Base-by-base conservation (phyloP, 1,140 invertebrate species). In the Phthorimaea operculella region DNA sequence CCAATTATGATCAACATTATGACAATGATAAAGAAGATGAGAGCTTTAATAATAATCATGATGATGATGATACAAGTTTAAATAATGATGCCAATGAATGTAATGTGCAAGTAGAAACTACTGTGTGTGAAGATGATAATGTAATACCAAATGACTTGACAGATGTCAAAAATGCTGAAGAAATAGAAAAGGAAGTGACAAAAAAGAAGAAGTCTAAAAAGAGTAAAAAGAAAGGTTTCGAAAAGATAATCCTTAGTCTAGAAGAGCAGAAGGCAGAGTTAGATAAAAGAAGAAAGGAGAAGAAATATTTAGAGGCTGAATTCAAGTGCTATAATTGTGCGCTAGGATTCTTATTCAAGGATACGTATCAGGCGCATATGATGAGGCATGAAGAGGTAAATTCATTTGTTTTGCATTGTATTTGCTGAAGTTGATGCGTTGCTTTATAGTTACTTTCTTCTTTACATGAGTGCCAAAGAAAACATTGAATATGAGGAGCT, bases 361-460 rank as follows among this genome's bases (percentile, higher is more conserved):
- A 83, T 58, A 79, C 78, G 0, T 79, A 83, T 55, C 81, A 83
- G 51, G 62, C 76, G 0, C 81, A 85, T 65, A 85, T 85, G 81
- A 81, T 85, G 76, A 70, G 81, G 16, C 81, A 85, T 72, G 81
- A 85, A 66, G 81, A 85, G 68, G 81, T 81, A 57, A 60, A 58
- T 39, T 39, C 36, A 39, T 39, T 28, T 28, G 36, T n/a, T 5
- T 39, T 12, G 1, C n/a, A n/a, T 5, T 39, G n/a, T 9, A 39
- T 39, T 12, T 39, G n/a, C 36, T 34, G 10, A 39, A 39, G 36
- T 1, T 39, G 36, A 4, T 28, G 21, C 6, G 21, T 28, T 28
- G 21, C n/a, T n/a, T n/a, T n/a, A n/a, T n/a, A n/a, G n/a, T n/a
- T n/a, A n/a, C n/a, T n/a, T n/a, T n/a, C n/a, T n/a, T n/a, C n/a